phyloP scores from a whole-genome alignment of 2,888 invertebrate genomes.

The Caenorhabditis doughertyi region DNA sequence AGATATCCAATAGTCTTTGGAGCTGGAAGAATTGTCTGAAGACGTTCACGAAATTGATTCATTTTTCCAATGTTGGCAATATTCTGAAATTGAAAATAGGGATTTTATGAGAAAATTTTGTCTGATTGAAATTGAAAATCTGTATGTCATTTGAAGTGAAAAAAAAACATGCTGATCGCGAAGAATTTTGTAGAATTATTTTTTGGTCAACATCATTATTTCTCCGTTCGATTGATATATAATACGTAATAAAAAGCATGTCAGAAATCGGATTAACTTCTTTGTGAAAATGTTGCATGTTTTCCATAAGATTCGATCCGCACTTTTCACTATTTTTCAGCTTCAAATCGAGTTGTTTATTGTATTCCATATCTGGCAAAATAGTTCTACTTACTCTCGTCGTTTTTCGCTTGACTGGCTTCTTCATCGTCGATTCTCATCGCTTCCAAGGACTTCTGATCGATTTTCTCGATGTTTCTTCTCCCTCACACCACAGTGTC shows the following conservation, averaged over 20 bases:
- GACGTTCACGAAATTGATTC: conserved; percentile 36
- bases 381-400: conserved; percentile 80
- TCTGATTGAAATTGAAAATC: too few relatives aligned
- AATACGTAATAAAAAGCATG: too few relatives aligned
- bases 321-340: conserved; percentile 64
- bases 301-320: too few relatives aligned
- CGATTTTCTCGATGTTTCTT: background rate
- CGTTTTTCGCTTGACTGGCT: conserved; percentile 61
- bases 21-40: conserved; percentile 73
- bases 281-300: too few relatives aligned
- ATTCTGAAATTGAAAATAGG: conserved; percentile 43
- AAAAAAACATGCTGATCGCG: background rate
- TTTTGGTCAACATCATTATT: too few relatives aligned
- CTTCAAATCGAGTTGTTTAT: conserved; percentile 79
- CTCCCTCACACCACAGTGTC: background rate
- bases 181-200: too few relatives aligned
- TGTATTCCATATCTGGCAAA: conserved; percentile 77
- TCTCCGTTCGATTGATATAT: too few relatives aligned
- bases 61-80: conserved; percentile 39
- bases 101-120: too few relatives aligned
- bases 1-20: conserved; percentile 87
- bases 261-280: too few relatives aligned
- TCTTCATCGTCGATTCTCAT: conserved; percentile 63
- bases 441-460: conserved; percentile 33
- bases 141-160: too few relatives aligned